Evolutionary conservation across 2,888 invertebrate species (phyloP).

Genomic region (Heliothis peltigera): DNA sequence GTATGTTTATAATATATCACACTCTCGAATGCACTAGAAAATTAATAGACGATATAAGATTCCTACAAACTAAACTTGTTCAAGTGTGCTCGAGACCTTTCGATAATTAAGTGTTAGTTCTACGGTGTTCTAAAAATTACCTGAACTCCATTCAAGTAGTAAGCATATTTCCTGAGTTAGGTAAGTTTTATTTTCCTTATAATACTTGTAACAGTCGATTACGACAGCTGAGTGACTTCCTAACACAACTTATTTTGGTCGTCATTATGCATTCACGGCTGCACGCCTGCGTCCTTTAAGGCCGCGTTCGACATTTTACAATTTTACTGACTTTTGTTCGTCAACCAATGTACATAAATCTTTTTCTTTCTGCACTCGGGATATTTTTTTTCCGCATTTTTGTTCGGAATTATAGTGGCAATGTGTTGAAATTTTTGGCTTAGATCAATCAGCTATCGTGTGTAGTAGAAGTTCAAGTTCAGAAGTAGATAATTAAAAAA

Average conservation of each 20-base stretch:
- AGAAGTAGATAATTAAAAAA: no score
- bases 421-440: not conserved
- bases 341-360: slow-evolving; percentile 64
- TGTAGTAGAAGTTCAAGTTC: no score
- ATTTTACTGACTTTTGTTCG: slow-evolving; percentile 70
- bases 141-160: slow-evolving; percentile 9
- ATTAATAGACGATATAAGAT: not conserved
- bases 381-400: slow-evolving; percentile 60
- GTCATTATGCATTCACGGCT: slow-evolving; percentile 63
- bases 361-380: slow-evolving; percentile 53
- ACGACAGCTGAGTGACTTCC: slow-evolving; percentile 23
- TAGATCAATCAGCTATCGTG: no score
- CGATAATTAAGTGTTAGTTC: not conserved
- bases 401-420: not conserved
- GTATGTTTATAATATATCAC: not conserved
- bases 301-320: slow-evolving; percentile 74
- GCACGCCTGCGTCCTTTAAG: slow-evolving; percentile 70
- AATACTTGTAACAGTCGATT: slow-evolving; percentile 2
- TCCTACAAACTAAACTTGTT: slow-evolving; percentile 10
- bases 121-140: slow-evolving; percentile 10
- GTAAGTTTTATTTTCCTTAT: slow-evolving; percentile 13
- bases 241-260: slow-evolving; percentile 69
- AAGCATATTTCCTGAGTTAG: slow-evolving; percentile 12
- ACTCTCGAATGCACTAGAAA: not conserved
- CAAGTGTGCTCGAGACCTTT: slow-evolving; percentile 17